Conservation (phyloP, 2,888 invertebrate species). For the Lagria hirta region DNA sequence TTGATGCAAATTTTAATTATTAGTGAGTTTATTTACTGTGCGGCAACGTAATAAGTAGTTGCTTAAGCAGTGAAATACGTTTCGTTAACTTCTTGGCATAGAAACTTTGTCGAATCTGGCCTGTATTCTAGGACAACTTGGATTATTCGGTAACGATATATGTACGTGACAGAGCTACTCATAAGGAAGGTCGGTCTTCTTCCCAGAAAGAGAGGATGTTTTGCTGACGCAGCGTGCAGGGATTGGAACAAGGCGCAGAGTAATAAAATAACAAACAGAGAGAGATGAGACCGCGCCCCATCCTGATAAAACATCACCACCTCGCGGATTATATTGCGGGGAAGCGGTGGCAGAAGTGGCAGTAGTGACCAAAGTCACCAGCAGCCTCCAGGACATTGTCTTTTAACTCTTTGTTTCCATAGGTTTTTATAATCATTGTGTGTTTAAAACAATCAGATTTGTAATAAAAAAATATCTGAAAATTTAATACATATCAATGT, state of each 20-base stretch:
- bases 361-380: conserved; percentile 11
- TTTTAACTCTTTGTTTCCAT: conserved; percentile 38
- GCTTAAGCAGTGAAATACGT: too few species aligned
- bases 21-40: too few species aligned
- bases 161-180: conserved; percentile 37
- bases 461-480: too few species aligned
- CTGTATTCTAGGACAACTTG: conserved; percentile 8
- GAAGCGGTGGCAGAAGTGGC: conserved; percentile 15
- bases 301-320: conserved; percentile 39
- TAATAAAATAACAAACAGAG: conserved; percentile 48
- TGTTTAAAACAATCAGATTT: too few species aligned
- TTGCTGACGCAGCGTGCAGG: conserved; percentile 41
- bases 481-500: too few species aligned
- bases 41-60: too few species aligned
- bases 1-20: too few species aligned
- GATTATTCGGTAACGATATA: conserved; percentile 20
- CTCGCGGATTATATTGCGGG: conserved; percentile 32
- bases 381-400: conserved; percentile 24
- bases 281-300: conserved; percentile 46
- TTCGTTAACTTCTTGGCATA: too few species aligned
- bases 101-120: too few species aligned
- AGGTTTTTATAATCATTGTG: too few species aligned
- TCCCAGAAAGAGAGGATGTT: conserved; percentile 29
- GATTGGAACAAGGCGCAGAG: conserved; percentile 44
- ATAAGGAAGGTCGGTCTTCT: conserved; percentile 33